Evolutionary conservation across 2,113 vertebrate genomes (phyloP).

Genomic region (Mesoclemmys tuberculata): DNA sequence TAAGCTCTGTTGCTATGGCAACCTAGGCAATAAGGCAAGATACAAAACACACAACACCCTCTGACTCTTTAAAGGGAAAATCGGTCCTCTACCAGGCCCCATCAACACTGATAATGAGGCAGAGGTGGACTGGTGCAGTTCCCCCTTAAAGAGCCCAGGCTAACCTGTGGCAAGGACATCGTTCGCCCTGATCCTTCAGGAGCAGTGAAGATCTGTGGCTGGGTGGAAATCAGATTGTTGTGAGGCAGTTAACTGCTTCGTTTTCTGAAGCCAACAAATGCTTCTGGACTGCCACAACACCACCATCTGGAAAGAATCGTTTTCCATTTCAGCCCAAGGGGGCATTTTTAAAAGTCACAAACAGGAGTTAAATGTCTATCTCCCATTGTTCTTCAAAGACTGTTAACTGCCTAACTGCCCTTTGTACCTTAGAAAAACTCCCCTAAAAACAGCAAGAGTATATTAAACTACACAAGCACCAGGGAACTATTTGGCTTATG

Average conservation of each 20-base stretch:
- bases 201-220: too few relatives aligned
- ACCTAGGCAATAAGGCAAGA: too few relatives aligned
- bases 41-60: too few relatives aligned
- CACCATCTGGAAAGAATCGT: neutral
- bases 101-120: too few relatives aligned
- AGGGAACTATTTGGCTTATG: neutral
- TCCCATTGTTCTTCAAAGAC: neutral
- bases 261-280: neutral
- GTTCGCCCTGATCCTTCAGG: too few relatives aligned
- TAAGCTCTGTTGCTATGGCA: too few relatives aligned
- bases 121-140: too few relatives aligned
- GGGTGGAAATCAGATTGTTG: neutral
- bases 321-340: rapidly evolving
- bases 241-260: neutral
- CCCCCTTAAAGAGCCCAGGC: too few relatives aligned
- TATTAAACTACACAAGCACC: neutral
- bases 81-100: too few relatives aligned
- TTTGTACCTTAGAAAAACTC: neutral
- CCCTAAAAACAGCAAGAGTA: neutral
- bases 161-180: too few relatives aligned
- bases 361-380: neutral
- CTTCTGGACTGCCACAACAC: rapidly evolving
- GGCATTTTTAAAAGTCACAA: neutral
- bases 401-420: neutral
- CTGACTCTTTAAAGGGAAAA: too few relatives aligned